These are phyloP conservation scores for Sylvia atricapilla DNA, from an alignment of 2,113 vertebrate genomes.

Conservation along the genomic window DNA sequence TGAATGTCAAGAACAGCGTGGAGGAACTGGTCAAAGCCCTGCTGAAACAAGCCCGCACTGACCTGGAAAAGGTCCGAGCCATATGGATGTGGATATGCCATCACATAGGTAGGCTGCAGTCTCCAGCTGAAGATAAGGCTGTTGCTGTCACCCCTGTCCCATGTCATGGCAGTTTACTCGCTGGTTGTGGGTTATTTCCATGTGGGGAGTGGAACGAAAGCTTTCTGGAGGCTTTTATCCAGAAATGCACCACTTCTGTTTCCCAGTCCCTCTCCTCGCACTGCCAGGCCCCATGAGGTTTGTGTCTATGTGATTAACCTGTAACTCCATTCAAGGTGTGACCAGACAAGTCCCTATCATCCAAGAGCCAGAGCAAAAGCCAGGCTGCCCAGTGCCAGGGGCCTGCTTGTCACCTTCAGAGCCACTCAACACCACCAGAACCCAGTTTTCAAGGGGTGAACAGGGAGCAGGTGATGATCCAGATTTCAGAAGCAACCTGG, in stretches of 20 bases:
- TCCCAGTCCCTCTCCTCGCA: background rate
- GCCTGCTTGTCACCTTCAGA: background rate
- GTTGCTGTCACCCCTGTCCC: background rate
- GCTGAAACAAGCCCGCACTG: slow-evolving; percentile 71
- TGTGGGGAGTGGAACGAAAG: background rate
- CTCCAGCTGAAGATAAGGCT: background rate
- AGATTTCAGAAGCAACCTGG: background rate
- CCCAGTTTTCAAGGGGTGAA: background rate
- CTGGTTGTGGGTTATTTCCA: background rate
- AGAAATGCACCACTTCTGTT: background rate
- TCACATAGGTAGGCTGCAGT: slow-evolving; percentile 76
- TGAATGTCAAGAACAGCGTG: slow-evolving; percentile 61
- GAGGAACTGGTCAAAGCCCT: slow-evolving; percentile 74
- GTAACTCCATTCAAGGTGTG: rapidly evolving
- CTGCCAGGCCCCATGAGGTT: background rate
- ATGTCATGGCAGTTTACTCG: rapidly evolving
- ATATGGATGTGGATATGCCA: slow-evolving; percentile 86
- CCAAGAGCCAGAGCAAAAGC: background rate
- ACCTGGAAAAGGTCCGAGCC: slow-evolving; percentile 78
- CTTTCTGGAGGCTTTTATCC: background rate
- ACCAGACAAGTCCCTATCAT: background rate
- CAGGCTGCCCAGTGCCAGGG: background rate
- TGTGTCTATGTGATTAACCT: background rate
- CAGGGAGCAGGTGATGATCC: background rate
- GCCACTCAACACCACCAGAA: background rate